Percentiles rank a stretch among this genome's conserved stretches.
phyloP scores from a whole-genome alignment of 2,888 invertebrate genomes.

The Lithophane ornitopus region DNA sequence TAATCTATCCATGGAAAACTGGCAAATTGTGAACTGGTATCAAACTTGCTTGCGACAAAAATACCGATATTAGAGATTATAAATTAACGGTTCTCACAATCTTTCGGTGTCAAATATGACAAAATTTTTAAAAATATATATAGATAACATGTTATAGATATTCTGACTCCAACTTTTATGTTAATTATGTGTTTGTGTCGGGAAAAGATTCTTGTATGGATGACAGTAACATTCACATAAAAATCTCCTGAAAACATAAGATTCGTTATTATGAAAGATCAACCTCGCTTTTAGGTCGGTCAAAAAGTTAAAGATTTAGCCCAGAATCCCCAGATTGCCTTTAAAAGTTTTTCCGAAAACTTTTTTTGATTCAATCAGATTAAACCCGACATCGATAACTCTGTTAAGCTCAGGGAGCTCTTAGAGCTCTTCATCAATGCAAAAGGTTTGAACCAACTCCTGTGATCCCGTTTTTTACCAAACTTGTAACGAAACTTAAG shows the following conservation, averaged over 20 bases:
- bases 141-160: background rate
- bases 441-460: constrained; percentile 22
- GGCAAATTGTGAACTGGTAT: too few relatives aligned
- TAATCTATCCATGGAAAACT: too few relatives aligned
- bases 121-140: too few relatives aligned
- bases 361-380: constrained; percentile 19
- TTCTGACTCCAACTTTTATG: background rate
- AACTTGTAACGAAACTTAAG: constrained; percentile 30
- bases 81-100: too few relatives aligned
- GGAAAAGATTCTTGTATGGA: background rate
- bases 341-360: background rate
- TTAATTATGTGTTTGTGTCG: background rate
- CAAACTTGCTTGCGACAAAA: too few relatives aligned
- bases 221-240: background rate
- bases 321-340: background rate
- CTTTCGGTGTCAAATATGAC: too few relatives aligned
- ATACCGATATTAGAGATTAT: too few relatives aligned
- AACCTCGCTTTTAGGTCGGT: background rate
- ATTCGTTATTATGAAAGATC: background rate
- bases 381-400: background rate
- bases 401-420: background rate
- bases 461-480: constrained; percentile 6
- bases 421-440: constrained; percentile 19
- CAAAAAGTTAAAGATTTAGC: background rate
- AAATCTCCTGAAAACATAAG: background rate